Evolutionary conservation across 2,113 vertebrate species (phyloP), one percentile per base, ranked within the genome.

Genomic region (Gymnarchus niloticus): DNA sequence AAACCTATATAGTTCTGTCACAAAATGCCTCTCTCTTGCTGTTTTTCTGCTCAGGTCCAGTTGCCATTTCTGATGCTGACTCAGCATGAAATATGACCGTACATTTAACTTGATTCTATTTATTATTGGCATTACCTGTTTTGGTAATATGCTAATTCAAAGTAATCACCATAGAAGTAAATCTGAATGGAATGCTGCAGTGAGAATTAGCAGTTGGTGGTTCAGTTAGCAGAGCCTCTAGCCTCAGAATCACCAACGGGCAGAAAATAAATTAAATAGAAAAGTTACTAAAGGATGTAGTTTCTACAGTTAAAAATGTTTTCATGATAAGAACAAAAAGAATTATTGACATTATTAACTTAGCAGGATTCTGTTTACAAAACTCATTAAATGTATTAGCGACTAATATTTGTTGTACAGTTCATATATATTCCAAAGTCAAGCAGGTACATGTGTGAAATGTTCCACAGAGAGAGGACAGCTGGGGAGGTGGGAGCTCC

Each of bases 391-490:
- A 56, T 82, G 37, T 33, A 52, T 81, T 51, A n/a, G 48, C n/a
- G 56, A 54, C n/a, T 78, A 37, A 78, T 48, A 46, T 78, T n/a
- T 44, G 76, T 1, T 0, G 73, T 6, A 77, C 17, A 21, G 41
- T 48, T n/a, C 6, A 0, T 23, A 10, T 77, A n/a, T 46, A 48
- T 78, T 14, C 23, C 46, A 51, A 49, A 69, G 44, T 23, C 41
- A 48, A 17, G 5, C 6, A 10, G 23, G 25, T n/a, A 57, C 14
- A 37, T 77, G 83, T 80, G 33, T 90, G 61, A 90, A 84, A 10
- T 83, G 84, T 37, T 59, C 76, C 86, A 41, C 89, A 99, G 98
- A 88, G 93, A 94, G 90, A 95, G 95, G 89, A 89, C 94, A 17
- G 89, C 96, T 9, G 93, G 94, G 2, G 96, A 97, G 76, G 93